Percentiles rank a stretch among this genome's conserved stretches.
Conservation (phyloP, 2,888 invertebrate genomes). For the Trissonchulus sp. region DNA sequence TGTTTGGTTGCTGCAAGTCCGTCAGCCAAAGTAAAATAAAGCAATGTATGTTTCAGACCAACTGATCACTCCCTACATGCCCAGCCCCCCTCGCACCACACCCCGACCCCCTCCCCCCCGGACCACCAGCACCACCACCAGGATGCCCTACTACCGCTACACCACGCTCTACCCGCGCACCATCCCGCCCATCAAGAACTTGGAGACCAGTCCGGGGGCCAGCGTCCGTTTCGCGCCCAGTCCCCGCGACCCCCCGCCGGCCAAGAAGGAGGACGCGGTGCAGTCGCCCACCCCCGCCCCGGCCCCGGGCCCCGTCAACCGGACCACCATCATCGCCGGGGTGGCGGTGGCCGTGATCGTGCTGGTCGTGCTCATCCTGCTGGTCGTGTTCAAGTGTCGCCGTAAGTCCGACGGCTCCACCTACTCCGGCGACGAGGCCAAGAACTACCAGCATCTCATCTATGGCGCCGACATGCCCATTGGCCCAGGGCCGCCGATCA, state of each 20-base stretch:
- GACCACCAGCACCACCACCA: too few species aligned
- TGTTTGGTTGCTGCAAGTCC: too few species aligned
- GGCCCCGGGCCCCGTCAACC: slow-evolving; percentile 53
- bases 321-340: slow-evolving; percentile 77
- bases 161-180: too few species aligned
- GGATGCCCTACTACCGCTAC: too few species aligned
- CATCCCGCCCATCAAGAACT: too few species aligned
- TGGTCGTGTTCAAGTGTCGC: slow-evolving; percentile 79
- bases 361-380: slow-evolving; percentile 73
- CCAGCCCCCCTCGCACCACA: too few species aligned
- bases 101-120: too few species aligned
- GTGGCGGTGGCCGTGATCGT: slow-evolving; percentile 74
- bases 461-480: slow-evolving; percentile 55
- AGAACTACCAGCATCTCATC: slow-evolving; percentile 58
- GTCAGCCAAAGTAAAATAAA: too few species aligned
- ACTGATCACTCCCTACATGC: too few species aligned
- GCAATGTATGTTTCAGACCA: too few species aligned
- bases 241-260: slow-evolving; percentile 33
- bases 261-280: slow-evolving; percentile 38
- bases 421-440: slow-evolving; percentile 83
- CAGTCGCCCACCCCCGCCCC: slow-evolving; percentile 42
- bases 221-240: slow-evolving; percentile 39
- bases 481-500: background rate
- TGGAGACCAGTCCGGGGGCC: slow-evolving; percentile 43
- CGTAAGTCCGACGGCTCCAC: slow-evolving; percentile 67